Evolutionary conservation across 2,797 vertebrate genomes (phyloP).

Genomic region (Enteromius thamalakanensis): DNA sequence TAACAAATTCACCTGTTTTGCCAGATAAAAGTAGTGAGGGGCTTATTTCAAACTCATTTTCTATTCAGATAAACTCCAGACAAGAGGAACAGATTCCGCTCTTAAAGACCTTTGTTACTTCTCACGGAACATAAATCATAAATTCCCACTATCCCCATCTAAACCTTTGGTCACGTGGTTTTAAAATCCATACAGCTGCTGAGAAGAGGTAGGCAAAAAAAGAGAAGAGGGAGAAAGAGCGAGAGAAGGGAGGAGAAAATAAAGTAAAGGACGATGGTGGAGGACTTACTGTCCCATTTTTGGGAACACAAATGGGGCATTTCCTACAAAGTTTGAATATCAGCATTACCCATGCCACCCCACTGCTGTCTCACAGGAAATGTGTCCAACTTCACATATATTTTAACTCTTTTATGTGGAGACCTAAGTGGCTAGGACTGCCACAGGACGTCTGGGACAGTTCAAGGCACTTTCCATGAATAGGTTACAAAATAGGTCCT

Average conservation of each 20-base stretch:
- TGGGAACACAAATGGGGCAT: slow-evolving; percentile 27
- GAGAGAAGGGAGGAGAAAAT: not conserved
- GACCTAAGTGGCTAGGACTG: not conserved
- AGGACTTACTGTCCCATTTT: slow-evolving; percentile 18
- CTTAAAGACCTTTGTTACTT: not conserved
- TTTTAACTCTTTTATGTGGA: slow-evolving; percentile 21
- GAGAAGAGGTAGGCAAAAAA: not conserved
- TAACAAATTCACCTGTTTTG: slow-evolving; percentile 24
- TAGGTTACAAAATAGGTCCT: not conserved
- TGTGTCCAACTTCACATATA: slow-evolving; percentile 32
- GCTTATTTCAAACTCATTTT: slow-evolving; percentile 42
- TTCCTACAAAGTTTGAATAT: slow-evolving; percentile 1
- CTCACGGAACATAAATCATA: not conserved
- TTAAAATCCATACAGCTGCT: not conserved
- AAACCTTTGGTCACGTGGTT: not conserved
- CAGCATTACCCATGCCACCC: slow-evolving; percentile 23
- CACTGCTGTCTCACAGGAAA: slow-evolving; percentile 29
- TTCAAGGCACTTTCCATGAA: not conserved
- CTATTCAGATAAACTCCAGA: slow-evolving; percentile 20
- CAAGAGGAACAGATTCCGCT: slow-evolving; percentile 6
- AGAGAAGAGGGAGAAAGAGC: not conserved
- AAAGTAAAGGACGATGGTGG: not conserved
- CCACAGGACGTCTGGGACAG: not conserved
- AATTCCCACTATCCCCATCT: not conserved
- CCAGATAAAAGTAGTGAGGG: slow-evolving; percentile 5